Percentiles rank a stretch among this genome's conserved stretches.
Evolutionary conservation across 2,113 vertebrate genomes (phyloP).

Genomic region (Channa maculata): DNA sequence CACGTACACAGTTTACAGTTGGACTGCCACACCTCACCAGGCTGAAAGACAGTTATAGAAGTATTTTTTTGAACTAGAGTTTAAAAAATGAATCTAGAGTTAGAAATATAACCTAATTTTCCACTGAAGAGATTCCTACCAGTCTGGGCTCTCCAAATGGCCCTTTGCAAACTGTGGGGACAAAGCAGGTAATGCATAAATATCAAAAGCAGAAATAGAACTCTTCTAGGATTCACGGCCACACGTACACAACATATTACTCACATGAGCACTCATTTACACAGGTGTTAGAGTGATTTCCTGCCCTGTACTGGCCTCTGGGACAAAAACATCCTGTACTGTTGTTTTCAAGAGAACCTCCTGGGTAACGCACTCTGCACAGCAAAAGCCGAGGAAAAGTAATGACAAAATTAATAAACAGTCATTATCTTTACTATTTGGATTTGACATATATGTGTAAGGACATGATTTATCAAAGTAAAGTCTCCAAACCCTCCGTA

Average conservation of each 20-base stretch:
- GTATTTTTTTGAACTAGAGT: not conserved
- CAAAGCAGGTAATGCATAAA: not conserved
- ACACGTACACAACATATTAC: conserved; percentile 10
- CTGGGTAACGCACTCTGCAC: conserved; percentile 22
- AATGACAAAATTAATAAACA: not conserved
- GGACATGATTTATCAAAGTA: not conserved
- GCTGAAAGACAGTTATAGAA: conserved; percentile 50
- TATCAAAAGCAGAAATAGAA: too few relatives aligned
- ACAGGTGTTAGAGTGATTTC: conserved; percentile 65
- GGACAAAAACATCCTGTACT: conserved; percentile 79
- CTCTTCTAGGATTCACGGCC: too few relatives aligned
- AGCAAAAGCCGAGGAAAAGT: conserved; percentile 5
- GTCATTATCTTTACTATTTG: not conserved
- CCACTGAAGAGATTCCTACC: conserved; percentile 40
- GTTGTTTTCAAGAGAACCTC: not conserved
- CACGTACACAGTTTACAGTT: conserved; percentile 76
- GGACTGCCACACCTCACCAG: conserved; percentile 77
- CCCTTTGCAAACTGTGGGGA: conserved; percentile 74
- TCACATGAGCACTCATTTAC: conserved; percentile 73
- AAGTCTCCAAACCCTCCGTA: conserved; percentile 67
- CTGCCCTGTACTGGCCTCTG: conserved; percentile 39
- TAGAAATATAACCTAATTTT: not conserved
- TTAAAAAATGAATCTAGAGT: not conserved
- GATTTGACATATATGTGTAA: not conserved
- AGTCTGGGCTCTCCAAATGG: conserved; percentile 71